Percentiles rank a stretch among this genome's conserved stretches.
phyloP scores from a whole-genome alignment of 2,888 invertebrate species.

The Trichogramma evanescens region DNA sequence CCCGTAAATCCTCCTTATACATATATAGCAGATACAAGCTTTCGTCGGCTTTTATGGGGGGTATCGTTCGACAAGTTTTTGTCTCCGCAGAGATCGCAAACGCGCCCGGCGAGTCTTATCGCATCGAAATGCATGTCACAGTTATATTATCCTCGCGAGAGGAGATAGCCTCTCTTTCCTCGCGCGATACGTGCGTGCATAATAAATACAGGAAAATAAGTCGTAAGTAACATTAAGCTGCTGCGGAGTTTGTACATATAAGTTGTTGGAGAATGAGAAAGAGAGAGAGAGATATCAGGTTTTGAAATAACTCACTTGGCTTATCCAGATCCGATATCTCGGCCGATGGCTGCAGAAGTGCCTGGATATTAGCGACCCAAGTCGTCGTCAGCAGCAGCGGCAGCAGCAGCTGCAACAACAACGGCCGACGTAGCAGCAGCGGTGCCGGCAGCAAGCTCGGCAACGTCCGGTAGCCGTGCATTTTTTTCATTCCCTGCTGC shows the following conservation, averaged over 20 bases:
- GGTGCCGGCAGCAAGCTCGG: constrained; percentile 30
- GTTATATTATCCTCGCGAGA: too few relatives aligned
- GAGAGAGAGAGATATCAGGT: neutral
- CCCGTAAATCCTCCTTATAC: too few relatives aligned
- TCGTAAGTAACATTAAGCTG: too few relatives aligned
- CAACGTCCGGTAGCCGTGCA: constrained; percentile 35
- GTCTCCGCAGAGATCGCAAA: too few relatives aligned
- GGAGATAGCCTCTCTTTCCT: neutral
- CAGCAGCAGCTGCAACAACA: neutral
- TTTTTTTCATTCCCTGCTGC: constrained; percentile 30
- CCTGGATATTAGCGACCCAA: constrained; percentile 30
- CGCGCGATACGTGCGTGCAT: too few relatives aligned
- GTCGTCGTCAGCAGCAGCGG: constrained; percentile 9
- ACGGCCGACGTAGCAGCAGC: constrained; percentile 31
- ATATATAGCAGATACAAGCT: too few relatives aligned
- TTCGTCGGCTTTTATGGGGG: too few relatives aligned
- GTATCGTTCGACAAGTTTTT: too few relatives aligned
- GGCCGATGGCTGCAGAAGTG: constrained; percentile 23
- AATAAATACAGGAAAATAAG: too few relatives aligned
- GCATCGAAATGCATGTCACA: too few relatives aligned
- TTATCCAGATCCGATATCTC: constrained; percentile 42
- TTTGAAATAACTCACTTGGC: constrained; percentile 39
- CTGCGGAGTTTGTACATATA: neutral
- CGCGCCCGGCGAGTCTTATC: too few relatives aligned
- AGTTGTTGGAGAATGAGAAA: neutral